Base-by-base conservation (phyloP, 2,797 vertebrate species). In the Cirrhinus mrigala region DNA sequence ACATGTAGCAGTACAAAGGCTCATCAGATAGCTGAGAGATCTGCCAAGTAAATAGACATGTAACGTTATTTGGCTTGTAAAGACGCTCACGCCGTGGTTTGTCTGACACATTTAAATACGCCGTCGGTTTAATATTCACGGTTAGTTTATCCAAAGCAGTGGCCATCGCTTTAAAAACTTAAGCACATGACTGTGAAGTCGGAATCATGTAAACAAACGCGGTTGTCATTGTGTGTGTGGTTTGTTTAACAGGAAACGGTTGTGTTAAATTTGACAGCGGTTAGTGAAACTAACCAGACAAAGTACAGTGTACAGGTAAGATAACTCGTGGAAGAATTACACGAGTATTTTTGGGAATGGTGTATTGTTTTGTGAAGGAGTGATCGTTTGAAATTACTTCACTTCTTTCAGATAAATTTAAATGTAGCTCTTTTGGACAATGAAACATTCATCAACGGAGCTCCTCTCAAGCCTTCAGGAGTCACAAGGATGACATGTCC, bases 401-500 rank as follows among this genome's bases (percentile, higher is more conserved):
- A 8, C 82, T 11, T 4, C 16, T 89, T 90, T 56, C 88, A 96
- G 95, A 94, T 96, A 1, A 92, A 92, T 85, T 88, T 96, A 20
- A 96, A 94, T 86, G 89, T 96, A 18, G 93, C 93, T 29, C 92
- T 96, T 66, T 90, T 90, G 6, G 93, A 94, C 60, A 96, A 98
- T 86, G 95, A 97, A 89, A 94, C 98, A 1, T 93, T 96, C 89
- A 91, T 99, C 80, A 99, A 99, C 92, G 96, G 97, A 87, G 92
- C 98, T 87, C 96, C 96, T 0, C 94, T 99, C 86, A 97, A 95
- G 90, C 90, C 94, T 44, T 97, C 93, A 0, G 96, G 96, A 10
- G 97, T 99, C 87, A 96, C 97, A 29, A 94, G 97, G 81, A 89
- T 99, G 92, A 96, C 90, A 24, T 97, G 96, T 90, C 96, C 94